These are phyloP conservation scores for Drosophila sucinea DNA, from an alignment of 1,140 invertebrate species.

Conservation along the genomic window DNA sequence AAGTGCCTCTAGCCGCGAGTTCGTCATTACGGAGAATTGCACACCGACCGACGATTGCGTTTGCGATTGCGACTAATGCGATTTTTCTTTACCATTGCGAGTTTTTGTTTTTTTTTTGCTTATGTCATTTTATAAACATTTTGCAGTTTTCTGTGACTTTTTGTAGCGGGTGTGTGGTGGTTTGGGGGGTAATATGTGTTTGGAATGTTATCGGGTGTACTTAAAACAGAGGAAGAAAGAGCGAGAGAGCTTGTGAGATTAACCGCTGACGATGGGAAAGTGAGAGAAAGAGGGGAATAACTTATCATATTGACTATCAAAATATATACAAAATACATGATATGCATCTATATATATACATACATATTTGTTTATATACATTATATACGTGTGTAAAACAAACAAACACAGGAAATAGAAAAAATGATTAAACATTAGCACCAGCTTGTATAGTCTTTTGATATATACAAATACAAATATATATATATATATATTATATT, in stretches of 20 bases:
- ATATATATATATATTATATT: neutral
- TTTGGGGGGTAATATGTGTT: neutral
- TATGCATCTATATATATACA: neutral
- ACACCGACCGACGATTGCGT: neutral
- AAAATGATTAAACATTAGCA: conserved; percentile 3
- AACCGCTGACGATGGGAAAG: neutral
- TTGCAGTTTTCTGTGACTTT: conserved; percentile 1
- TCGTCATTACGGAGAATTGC: neutral
- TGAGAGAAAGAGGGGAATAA: neutral
- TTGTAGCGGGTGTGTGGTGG: neutral
- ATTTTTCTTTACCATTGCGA: neutral
- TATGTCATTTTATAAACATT: conserved; percentile 1
- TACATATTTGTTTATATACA: neutral
- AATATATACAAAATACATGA: neutral
- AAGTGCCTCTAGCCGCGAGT: neutral
- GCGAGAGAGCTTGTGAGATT: neutral
- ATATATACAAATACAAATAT: neutral
- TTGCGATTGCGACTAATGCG: neutral
- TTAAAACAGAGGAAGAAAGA: neutral
- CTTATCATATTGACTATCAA: conserved; percentile 5
- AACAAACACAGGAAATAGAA: conserved; percentile 1
- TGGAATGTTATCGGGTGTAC: conserved; percentile 5
- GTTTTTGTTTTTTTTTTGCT: neutral
- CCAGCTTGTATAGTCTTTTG: neutral
- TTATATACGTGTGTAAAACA: neutral